A percentile compares a stretch with the other conserved stretches of the same genome.
phyloP scores from a whole-genome alignment of 2,888 invertebrate genomes.

The Drosophila ustulata region DNA sequence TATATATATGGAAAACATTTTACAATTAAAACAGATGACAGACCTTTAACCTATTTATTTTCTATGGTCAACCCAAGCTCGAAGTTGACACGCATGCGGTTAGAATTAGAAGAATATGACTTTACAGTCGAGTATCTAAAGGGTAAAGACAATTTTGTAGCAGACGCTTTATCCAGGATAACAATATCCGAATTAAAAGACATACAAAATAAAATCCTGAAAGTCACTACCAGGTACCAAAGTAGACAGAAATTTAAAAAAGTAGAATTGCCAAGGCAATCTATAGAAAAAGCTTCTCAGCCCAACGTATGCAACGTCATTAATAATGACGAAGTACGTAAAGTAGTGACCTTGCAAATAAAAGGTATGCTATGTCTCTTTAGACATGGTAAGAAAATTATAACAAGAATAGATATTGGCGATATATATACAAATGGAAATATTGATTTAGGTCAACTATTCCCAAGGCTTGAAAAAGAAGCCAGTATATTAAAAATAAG shows the following conservation, averaged over 20 bases:
- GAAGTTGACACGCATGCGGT: constrained; percentile 12
- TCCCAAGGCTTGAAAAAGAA: constrained; percentile 9
- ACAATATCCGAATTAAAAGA: neutral
- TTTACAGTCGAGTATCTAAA: neutral
- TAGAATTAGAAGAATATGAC: neutral
- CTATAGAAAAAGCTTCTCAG: neutral
- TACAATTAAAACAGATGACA: no score
- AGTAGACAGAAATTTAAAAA: neutral
- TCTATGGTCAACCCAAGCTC: constrained; percentile 22
- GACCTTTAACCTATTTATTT: constrained; percentile 2
- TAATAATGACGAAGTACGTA: neutral
- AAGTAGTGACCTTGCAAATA: constrained; percentile 1
- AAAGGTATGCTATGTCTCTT: neutral
- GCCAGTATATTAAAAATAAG: constrained; percentile 10
- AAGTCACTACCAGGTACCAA: neutral
- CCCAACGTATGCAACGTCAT: neutral
- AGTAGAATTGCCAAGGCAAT: neutral
- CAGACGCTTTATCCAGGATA: neutral
- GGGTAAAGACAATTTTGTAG: neutral
- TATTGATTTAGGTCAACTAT: constrained; percentile 2
- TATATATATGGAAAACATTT: neutral
- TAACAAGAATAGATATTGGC: neutral
- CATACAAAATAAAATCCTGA: neutral
- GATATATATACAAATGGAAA: neutral
- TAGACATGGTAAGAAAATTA: neutral